Percentiles rank a stretch among this genome's conserved stretches.
Conservation (phyloP, 2,888 invertebrate species). For the Tholera decimalis region DNA sequence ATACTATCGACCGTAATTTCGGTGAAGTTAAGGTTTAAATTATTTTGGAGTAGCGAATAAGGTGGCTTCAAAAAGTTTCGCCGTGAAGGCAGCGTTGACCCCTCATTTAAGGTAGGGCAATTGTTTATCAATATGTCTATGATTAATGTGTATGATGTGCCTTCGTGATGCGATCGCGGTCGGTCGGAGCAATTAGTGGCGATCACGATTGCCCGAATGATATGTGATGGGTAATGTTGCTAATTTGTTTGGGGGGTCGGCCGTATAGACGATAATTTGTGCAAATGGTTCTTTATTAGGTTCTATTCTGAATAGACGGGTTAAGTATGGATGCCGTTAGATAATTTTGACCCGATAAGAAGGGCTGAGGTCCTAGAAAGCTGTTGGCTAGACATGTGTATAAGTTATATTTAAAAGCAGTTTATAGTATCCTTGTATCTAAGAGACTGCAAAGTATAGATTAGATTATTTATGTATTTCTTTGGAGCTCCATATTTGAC, state of each 20-base stretch:
- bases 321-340: background rate
- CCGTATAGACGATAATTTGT: conserved; percentile 56
- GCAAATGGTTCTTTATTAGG: conserved; percentile 45
- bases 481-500: too few relatives aligned
- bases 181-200: conserved; percentile 84
- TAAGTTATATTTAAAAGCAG: background rate
- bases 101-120: conserved; percentile 90
- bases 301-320: conserved; percentile 12
- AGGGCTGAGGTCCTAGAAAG: background rate
- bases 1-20: conserved; percentile 47
- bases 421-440: too few relatives aligned
- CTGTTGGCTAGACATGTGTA: background rate
- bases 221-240: conserved; percentile 85
- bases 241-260: conserved; percentile 79
- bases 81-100: conserved; percentile 80
- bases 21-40: conserved; percentile 51
- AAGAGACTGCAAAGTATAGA: too few relatives aligned
- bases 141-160: conserved; percentile 85
- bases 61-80: conserved; percentile 62
- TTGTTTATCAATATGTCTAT: conserved; percentile 90
- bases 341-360: background rate
- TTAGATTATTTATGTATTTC: too few relatives aligned
- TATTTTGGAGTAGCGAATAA: conserved; percentile 32
- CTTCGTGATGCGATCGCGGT: conserved; percentile 83
- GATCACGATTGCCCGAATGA: conserved; percentile 86